Percentiles rank a stretch among this genome's conserved stretches.
Evolutionary conservation across 2,113 vertebrate species (phyloP).

Genomic region (Mormyrus lacerda): DNA sequence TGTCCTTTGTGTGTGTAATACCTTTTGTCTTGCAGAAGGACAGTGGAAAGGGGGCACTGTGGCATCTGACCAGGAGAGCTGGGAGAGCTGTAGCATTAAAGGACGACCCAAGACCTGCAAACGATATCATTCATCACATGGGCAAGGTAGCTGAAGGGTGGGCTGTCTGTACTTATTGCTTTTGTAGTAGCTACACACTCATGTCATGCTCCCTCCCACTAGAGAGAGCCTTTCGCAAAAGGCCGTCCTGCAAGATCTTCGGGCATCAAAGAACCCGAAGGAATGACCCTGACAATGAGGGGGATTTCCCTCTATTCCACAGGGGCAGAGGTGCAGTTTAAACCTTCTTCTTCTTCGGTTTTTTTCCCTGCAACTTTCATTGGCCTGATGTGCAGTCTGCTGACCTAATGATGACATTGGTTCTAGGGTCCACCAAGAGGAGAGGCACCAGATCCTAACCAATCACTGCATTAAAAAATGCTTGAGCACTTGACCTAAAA

Average conservation of each 20-base stretch:
- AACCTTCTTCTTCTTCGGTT: background rate
- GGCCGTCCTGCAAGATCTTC: constrained; percentile 27
- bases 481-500: constrained; percentile 17
- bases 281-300: constrained; percentile 23
- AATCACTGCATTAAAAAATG: constrained; percentile 12
- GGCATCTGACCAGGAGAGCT: constrained; percentile 33
- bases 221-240: constrained; percentile 49
- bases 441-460: constrained; percentile 47
- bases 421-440: constrained; percentile 28
- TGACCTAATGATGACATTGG: background rate
- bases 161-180: background rate
- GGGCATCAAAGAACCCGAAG: constrained; percentile 38
- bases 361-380: background rate
- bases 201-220: background rate
- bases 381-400: background rate
- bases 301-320: constrained; percentile 29
- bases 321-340: constrained; percentile 48
- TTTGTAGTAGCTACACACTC: background rate
- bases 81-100: constrained; percentile 34
- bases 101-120: constrained; percentile 37
- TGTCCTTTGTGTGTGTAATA: background rate
- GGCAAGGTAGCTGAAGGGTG: constrained; percentile 43
- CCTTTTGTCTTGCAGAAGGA: constrained; percentile 35
- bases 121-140: constrained; percentile 30
- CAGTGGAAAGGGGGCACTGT: constrained; percentile 33